Base-by-base conservation (phyloP, 2,797 vertebrate species). In the Mormyrops boulengeri region DNA sequence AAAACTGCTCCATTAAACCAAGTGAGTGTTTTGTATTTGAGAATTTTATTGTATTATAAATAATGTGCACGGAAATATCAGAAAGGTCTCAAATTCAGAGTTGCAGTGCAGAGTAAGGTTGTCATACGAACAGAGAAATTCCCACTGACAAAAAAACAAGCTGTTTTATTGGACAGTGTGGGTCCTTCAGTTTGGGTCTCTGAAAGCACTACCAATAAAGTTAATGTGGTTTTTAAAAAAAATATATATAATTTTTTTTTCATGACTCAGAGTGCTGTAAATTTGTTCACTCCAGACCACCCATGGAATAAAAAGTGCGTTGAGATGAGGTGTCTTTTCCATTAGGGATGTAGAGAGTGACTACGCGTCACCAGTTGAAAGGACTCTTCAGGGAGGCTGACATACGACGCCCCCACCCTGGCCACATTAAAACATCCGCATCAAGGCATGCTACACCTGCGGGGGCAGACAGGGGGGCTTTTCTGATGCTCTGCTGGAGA, bases 11-110 rank as follows among this genome's bases (percentile, higher is more conserved):
- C 2, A 44, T 57, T 87, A 57, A 87, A 53, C 14, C 53, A 38
- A 53, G 50, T 57, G 26, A 57, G 85, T 87, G 53, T 14, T 87
- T 82, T 47, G 41, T 82, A 47, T 19, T 82, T n/a, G 38, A 60
- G 34, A 34, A 60, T 87, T 87, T 57, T 57, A 52, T 57, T 57
- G 26, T 52, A 85, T 52, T 60, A 38, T 87, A 60, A 87, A 87
- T 87, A 52, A 87, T 87, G 41, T 87, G 57, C 86, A 87, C 19
- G 8, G 17, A 17, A 87, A 87, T 19, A 87, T 57, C 86, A 87
- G 53, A 87, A 22, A 85, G 22, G 26, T 4, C 50, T 7, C 22
- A 53, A 41, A n/a, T 30, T 30, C 11, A 41, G 6, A 57, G 34
- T 17, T 19, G 34, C 53, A 57, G 53, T 2, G 50, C 30, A 57